A percentile compares a stretch with the other conserved stretches of the same genome.
Conservation (phyloP, 2,888 invertebrate genomes). For the Nysson spinosus region DNA sequence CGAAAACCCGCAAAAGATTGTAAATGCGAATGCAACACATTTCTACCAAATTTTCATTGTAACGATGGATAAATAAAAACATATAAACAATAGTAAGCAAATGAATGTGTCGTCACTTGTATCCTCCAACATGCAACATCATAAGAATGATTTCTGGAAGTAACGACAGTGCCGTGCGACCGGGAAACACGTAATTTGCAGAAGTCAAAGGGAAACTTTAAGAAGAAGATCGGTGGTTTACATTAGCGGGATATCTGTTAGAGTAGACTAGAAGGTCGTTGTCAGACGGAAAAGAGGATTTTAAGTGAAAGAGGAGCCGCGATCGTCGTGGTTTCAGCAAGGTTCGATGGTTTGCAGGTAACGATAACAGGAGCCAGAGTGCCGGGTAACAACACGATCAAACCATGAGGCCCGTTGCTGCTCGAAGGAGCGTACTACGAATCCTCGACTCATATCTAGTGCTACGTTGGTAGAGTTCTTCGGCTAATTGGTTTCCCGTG, state of each 20-base stretch:
- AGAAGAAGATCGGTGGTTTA: constrained; percentile 5
- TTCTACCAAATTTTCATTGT: no score
- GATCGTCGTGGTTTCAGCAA: constrained; percentile 33
- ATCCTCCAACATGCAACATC: no score
- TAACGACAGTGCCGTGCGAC: no score
- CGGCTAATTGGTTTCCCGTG: constrained; percentile 77
- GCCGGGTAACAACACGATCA: constrained; percentile 46
- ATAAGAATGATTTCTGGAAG: no score
- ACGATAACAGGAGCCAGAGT: constrained; percentile 51
- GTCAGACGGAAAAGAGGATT: constrained; percentile 36
- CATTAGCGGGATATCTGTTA: constrained; percentile 41
- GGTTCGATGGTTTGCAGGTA: constrained; percentile 52
- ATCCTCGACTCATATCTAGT: constrained; percentile 62
- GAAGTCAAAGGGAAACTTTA: constrained; percentile 1
- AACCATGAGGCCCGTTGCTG: constrained; percentile 37
- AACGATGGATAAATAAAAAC: no score
- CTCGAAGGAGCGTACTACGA: constrained; percentile 33
- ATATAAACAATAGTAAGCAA: no score
- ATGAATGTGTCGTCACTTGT: no score
- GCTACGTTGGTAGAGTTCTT: constrained; percentile 67
- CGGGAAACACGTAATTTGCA: no score
- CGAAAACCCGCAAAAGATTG: constrained; percentile 40
- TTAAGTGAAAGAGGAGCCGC: constrained; percentile 47
- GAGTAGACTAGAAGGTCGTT: not conserved
- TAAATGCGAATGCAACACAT: no score